Evolutionary conservation across 2,113 vertebrate species (phyloP).

Genomic region (Brevimyrus niger): DNA sequence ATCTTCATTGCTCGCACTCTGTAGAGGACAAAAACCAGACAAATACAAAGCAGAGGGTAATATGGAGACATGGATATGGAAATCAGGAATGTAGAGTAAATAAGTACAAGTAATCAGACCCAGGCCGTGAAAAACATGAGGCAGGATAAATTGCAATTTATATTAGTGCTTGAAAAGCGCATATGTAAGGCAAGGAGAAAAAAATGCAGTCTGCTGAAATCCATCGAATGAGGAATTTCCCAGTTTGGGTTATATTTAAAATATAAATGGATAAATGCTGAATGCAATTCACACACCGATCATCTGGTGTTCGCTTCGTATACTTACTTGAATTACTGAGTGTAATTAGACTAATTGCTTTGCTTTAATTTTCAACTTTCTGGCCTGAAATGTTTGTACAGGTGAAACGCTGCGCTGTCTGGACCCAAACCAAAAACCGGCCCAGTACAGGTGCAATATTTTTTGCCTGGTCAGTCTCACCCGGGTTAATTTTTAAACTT

Average conservation of each 20-base stretch:
- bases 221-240: neutral
- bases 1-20: neutral
- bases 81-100: neutral
- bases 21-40: neutral
- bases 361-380: slow-evolving; percentile 1
- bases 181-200: neutral
- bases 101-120: neutral
- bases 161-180: neutral
- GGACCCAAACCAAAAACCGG: neutral
- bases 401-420: neutral
- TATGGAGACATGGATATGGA: neutral
- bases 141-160: neutral
- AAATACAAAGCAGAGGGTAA: neutral
- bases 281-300: neutral
- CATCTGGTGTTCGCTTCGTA: neutral
- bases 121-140: neutral
- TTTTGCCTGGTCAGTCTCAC: neutral
- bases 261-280: neutral
- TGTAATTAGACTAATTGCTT: neutral
- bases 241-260: neutral
- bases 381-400: neutral
- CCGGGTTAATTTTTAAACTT: slow-evolving; percentile 8
- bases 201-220: neutral
- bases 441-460: neutral
- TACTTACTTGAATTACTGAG: neutral